Conservation (phyloP, 2,888 invertebrate species). For the Scaptodrosophila latifasciaeformis region DNA sequence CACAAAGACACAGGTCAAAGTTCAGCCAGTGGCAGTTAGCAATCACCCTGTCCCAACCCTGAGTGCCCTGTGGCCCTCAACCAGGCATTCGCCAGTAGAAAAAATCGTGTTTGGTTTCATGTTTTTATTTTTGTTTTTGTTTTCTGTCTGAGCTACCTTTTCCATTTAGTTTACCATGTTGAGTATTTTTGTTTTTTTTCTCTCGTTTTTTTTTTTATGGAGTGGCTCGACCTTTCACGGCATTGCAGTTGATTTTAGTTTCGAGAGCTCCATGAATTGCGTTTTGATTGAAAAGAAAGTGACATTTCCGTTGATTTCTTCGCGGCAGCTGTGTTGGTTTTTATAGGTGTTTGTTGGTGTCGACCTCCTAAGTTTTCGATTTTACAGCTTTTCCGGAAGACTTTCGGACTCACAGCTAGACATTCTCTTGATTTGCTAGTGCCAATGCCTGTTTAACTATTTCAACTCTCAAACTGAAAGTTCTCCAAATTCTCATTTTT, state of each 20-base stretch:
- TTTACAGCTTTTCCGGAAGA: not conserved
- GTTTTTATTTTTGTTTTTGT: conserved; percentile 7
- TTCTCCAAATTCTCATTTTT: too few relatives aligned
- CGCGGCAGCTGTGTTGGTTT: conserved; percentile 36
- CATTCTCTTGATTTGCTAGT: too few relatives aligned
- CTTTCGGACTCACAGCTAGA: too few relatives aligned
- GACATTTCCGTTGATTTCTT: conserved; percentile 66
- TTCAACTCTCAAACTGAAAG: too few relatives aligned
- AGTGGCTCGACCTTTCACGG: conserved; percentile 32
- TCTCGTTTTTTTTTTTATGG: conserved; percentile 4
- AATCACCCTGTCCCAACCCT: conserved; percentile 4
- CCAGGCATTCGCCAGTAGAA: conserved; percentile 42
- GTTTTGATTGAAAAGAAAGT: conserved; percentile 69
- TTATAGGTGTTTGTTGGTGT: too few relatives aligned
- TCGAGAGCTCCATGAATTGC: conserved; percentile 65
- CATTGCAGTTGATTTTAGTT: conserved; percentile 21
- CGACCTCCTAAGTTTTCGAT: conserved; percentile 1
- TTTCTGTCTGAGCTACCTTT: conserved; percentile 39
- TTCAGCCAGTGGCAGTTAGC: conserved; percentile 56
- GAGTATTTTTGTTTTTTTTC: conserved; percentile 1
- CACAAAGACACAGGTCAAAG: conserved; percentile 53
- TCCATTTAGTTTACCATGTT: conserved; percentile 33
- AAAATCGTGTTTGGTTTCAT: conserved; percentile 52
- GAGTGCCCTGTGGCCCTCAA: conserved; percentile 16
- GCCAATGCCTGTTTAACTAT: too few relatives aligned